Evolutionary conservation across 2,113 vertebrate species (phyloP).

Genomic region (Actenoides hombroni): DNA sequence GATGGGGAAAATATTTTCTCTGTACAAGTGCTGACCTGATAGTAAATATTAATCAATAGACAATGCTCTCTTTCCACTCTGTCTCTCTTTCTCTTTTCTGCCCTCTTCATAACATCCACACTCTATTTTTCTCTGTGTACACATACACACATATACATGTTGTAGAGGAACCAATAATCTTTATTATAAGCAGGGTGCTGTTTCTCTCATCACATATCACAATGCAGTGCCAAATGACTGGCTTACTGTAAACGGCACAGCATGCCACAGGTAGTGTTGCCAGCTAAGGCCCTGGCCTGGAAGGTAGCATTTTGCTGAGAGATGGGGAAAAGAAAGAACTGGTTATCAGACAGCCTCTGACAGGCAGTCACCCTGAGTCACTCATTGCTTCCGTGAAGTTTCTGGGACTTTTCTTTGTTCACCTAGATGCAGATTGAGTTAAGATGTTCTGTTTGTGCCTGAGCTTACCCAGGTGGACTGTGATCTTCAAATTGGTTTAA

Average conservation of each 20-base stretch:
- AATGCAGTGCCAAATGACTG: background rate
- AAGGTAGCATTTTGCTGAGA: background rate
- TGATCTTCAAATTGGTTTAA: background rate
- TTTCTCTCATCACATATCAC: background rate
- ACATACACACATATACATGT: accelerated
- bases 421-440: background rate
- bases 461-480: background rate
- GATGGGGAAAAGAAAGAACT: background rate
- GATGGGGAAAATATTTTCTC: slow-evolving; percentile 14
- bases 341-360: background rate
- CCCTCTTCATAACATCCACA: background rate
- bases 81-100: background rate
- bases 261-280: background rate
- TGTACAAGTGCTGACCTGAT: background rate
- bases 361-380: background rate
- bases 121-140: background rate
- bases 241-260: background rate
- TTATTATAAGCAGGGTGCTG: background rate
- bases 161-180: background rate
- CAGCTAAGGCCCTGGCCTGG: background rate
- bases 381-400: background rate
- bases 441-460: background rate
- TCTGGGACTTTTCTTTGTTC: background rate
- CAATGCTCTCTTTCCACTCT: background rate
- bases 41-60: background rate